Evolutionary conservation across 1,140 invertebrate species (phyloP).

Genomic region (Bombus confusus): DNA sequence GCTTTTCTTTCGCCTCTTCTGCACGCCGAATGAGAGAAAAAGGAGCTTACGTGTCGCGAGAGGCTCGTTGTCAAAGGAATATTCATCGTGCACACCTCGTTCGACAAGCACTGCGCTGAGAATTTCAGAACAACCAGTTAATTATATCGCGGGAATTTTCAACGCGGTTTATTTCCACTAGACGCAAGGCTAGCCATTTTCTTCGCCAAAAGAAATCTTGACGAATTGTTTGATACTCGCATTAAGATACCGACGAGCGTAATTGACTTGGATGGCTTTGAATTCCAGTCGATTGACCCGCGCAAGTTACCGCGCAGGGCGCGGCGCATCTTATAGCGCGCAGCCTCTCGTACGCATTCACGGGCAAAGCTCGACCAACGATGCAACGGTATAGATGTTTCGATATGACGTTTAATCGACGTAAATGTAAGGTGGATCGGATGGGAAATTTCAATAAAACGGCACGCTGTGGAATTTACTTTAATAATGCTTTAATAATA

Average conservation of each 20-base stretch:
- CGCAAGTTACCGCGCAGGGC: not conserved
- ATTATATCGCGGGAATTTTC: not conserved
- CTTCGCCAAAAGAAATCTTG: rapidly evolving
- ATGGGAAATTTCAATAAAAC: too few species aligned
- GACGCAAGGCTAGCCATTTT: rapidly evolving
- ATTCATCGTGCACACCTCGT: not conserved
- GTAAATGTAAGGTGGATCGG: not conserved
- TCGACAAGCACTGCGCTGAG: too few species aligned
- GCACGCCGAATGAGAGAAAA: not conserved
- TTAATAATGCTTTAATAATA: conserved; percentile 30
- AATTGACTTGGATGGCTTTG: not conserved
- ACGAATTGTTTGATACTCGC: not conserved
- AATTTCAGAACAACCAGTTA: not conserved
- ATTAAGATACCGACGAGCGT: not conserved
- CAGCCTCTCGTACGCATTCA: not conserved
- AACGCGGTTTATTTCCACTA: rapidly evolving
- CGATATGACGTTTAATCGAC: too few species aligned
- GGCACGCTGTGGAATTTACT: not conserved
- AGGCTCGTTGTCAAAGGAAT: conserved; percentile 14
- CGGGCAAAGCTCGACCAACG: too few species aligned
- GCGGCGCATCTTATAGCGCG: not conserved
- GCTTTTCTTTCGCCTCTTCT: not conserved
- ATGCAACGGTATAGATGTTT: too few species aligned
- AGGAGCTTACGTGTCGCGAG: not conserved
- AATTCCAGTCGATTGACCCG: not conserved